These are phyloP conservation scores for Crocodylus rhombifer DNA, from an alignment of 2,797 vertebrate species.

Conservation along the genomic window DNA sequence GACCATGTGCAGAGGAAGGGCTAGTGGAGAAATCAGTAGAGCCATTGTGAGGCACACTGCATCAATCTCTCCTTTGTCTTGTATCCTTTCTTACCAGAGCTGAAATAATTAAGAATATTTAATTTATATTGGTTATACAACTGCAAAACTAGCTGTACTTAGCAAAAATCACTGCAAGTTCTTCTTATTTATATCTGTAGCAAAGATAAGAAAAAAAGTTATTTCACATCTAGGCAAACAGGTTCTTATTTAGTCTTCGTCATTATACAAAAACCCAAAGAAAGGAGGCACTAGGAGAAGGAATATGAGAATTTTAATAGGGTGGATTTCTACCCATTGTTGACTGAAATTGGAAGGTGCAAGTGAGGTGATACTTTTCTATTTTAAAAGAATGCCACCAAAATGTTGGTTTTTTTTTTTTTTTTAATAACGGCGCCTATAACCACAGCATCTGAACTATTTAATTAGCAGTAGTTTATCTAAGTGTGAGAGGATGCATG, in stretches of 20 bases:
- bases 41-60: conserved; percentile 78
- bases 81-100: conserved; percentile 65
- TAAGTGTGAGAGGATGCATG: neutral
- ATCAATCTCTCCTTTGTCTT: conserved; percentile 83
- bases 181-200: neutral
- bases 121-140: conserved; percentile 70
- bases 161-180: conserved; percentile 16
- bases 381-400: neutral
- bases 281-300: neutral
- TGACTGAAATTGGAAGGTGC: neutral
- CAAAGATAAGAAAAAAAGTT: neutral
- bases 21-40: conserved; percentile 80
- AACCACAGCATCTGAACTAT: neutral
- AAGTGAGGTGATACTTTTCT: neutral
- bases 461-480: neutral
- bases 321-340: neutral
- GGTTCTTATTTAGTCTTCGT: neutral
- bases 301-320: conserved; percentile 6
- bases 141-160: neutral
- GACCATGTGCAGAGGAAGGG: conserved; percentile 84
- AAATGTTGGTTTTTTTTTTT: neutral
- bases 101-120: conserved; percentile 78
- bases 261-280: neutral
- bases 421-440: neutral
- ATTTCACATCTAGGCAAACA: neutral